These are phyloP conservation scores for Octodonta nipae DNA, from an alignment of 2,888 invertebrate genomes.

Conservation along the genomic window DNA sequence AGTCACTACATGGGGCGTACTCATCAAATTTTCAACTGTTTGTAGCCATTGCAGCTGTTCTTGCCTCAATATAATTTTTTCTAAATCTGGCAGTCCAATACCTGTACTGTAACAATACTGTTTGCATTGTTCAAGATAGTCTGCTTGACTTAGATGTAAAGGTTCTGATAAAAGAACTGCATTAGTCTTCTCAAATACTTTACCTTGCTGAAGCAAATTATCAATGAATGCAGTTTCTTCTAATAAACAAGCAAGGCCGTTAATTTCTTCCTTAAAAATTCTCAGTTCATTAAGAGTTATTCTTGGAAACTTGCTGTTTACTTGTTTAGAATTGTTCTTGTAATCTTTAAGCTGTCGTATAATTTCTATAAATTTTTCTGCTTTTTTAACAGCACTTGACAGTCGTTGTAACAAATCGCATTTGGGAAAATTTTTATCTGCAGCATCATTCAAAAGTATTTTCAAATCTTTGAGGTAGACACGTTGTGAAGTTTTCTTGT, in stretches of 20 bases:
- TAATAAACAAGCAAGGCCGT: constrained; percentile 72
- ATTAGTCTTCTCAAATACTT: constrained; percentile 61
- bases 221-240: constrained; percentile 69
- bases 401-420: constrained; percentile 53
- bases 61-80: constrained; percentile 52
- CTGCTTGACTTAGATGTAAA: constrained; percentile 35
- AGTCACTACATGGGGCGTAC: constrained; percentile 39
- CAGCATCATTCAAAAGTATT: constrained; percentile 57
- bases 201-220: constrained; percentile 60
- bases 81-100: constrained; percentile 71
- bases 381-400: constrained; percentile 73
- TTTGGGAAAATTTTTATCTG: constrained; percentile 62
- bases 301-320: constrained; percentile 67
- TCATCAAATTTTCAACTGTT: constrained; percentile 45
- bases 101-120: constrained; percentile 71
- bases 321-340: constrained; percentile 79
- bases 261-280: constrained; percentile 77
- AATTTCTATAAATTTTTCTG: constrained; percentile 82
- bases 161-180: constrained; percentile 45
- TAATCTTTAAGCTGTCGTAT: constrained; percentile 79
- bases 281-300: constrained; percentile 80
- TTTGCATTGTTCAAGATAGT: constrained; percentile 62
- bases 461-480: constrained; percentile 55
- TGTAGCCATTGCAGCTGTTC: constrained; percentile 66
- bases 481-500: constrained; percentile 60